Conservation (phyloP, 2,797 vertebrate species). For the Poeciliopsis presidionis region DNA sequence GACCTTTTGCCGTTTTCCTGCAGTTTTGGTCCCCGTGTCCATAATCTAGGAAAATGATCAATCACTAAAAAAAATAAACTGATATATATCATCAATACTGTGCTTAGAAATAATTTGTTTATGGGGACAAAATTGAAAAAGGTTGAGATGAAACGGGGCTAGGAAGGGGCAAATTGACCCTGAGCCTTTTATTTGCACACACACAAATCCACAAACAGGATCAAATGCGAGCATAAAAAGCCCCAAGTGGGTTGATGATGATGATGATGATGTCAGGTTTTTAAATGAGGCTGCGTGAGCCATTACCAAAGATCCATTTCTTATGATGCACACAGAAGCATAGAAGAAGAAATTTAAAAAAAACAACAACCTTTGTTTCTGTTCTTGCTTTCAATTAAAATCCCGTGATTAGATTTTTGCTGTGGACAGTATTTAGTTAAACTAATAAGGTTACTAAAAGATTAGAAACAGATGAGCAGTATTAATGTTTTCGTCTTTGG, state of each 20-base stretch:
- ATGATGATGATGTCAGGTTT: slow-evolving; percentile 79
- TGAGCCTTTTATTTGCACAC: not conserved
- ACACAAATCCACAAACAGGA: slow-evolving; percentile 23
- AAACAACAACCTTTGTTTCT: not conserved
- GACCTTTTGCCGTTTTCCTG: not conserved
- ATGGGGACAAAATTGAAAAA: not conserved
- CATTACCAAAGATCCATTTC: slow-evolving; percentile 71
- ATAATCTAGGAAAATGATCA: not conserved
- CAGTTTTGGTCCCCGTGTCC: not conserved
- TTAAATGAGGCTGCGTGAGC: slow-evolving; percentile 68
- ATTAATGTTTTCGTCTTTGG: not conserved
- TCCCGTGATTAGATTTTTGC: not conserved
- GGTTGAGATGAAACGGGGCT: not conserved
- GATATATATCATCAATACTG: not conserved
- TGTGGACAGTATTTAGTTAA: not conserved
- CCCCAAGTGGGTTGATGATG: slow-evolving; percentile 65
- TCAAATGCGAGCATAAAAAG: slow-evolving; percentile 59
- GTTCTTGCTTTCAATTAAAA: not conserved
- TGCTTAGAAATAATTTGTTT: not conserved
- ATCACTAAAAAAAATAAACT: not conserved
- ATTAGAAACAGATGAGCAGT: not conserved
- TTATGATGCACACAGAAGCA: slow-evolving; percentile 55
- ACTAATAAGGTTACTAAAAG: not conserved
- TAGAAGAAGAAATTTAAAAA: slow-evolving; percentile 44
- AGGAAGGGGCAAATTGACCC: not conserved